A percentile compares a stretch with the other conserved stretches of the same genome.
Conservation (phyloP, 2,888 invertebrate genomes). For the Anoncus sp. region DNA sequence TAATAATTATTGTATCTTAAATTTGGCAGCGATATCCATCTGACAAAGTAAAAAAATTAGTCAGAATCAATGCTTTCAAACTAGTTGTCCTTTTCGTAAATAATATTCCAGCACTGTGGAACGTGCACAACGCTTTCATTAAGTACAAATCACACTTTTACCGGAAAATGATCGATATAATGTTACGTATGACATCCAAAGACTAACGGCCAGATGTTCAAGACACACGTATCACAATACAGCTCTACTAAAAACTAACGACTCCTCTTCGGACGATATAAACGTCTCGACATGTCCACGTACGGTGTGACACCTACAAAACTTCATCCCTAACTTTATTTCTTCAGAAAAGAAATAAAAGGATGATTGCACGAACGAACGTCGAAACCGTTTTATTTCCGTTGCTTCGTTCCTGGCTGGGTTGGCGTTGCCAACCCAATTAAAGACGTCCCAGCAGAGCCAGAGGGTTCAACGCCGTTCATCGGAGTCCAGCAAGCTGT, state of each 20-base stretch:
- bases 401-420: slow-evolving; percentile 65
- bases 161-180: not conserved
- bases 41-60: too few relatives aligned
- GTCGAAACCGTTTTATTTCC: slow-evolving; percentile 78
- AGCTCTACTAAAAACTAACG: slow-evolving; percentile 15
- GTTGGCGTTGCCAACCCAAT: slow-evolving; percentile 80
- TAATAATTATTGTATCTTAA: too few relatives aligned
- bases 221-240: slow-evolving; percentile 19
- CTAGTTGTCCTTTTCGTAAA: too few relatives aligned
- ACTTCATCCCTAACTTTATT: slow-evolving; percentile 38
- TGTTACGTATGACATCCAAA: slow-evolving; percentile 4
- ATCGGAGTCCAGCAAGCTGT: slow-evolving; percentile 55
- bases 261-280: not conserved
- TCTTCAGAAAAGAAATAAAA: slow-evolving; percentile 33
- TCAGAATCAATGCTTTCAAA: too few relatives aligned
- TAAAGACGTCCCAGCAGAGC: slow-evolving; percentile 81
- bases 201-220: slow-evolving; percentile 32
- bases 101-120: too few relatives aligned
- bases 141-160: not conserved
- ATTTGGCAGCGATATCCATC: too few relatives aligned
- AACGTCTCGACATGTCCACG: slow-evolving; percentile 27
- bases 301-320: slow-evolving; percentile 41
- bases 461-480: slow-evolving; percentile 58
- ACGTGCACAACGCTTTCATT: not conserved
- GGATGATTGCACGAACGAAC: slow-evolving; percentile 22